phyloP scores from a whole-genome alignment of 2,797 vertebrate species.

The Perodicticus potto region DNA sequence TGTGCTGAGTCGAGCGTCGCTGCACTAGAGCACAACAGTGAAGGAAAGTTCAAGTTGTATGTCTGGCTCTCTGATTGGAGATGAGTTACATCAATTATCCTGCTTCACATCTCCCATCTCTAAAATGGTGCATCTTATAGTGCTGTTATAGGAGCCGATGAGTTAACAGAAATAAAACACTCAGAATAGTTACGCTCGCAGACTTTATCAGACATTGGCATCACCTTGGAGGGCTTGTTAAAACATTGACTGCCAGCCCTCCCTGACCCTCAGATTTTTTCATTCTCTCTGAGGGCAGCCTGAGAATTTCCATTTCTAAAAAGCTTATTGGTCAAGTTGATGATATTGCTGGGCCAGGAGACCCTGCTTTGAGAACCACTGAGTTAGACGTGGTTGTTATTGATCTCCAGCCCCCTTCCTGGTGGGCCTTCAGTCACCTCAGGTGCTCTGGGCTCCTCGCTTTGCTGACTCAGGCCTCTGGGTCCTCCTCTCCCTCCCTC shows the following conservation, averaged over 20 bases:
- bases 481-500: neutral
- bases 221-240: neutral
- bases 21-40: rapidly evolving
- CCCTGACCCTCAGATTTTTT: neutral
- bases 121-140: neutral
- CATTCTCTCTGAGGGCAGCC: neutral
- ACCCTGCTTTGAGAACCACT: neutral
- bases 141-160: no score
- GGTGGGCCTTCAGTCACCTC: conserved; percentile 66
- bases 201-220: neutral
- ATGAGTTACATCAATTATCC: neutral
- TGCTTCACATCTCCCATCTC: neutral
- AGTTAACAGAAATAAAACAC: neutral
- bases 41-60: neutral
- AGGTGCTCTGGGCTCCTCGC: conserved; percentile 65
- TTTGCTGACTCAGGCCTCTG: conserved; percentile 72
- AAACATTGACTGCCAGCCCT: neutral
- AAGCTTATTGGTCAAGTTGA: neutral
- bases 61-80: neutral
- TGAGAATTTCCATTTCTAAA: neutral
- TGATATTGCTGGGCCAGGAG: neutral
- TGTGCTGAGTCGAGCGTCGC: neutral
- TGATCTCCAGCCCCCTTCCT: neutral
- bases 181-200: neutral
- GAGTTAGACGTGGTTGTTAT: rapidly evolving